Evolutionary conservation across 2,797 vertebrate genomes (phyloP), one percentile per base, ranked within the genome.

Genomic region (Cirrhinus mrigala): DNA sequence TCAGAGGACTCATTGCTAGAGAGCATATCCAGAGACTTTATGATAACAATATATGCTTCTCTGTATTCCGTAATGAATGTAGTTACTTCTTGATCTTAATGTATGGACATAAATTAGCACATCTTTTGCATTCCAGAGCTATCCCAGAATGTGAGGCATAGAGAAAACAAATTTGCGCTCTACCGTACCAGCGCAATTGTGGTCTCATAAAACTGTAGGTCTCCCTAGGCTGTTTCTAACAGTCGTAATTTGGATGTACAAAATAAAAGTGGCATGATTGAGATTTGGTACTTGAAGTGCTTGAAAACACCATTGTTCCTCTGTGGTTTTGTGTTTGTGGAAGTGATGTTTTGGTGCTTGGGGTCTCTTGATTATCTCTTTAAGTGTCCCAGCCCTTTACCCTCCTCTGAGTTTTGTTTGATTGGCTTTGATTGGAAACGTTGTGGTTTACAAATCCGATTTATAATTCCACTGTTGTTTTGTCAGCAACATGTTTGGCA

Each of bases 1-100:
- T 86, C 86, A 82, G 50, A 56, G 79, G 81, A 87, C 76, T 89
- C 50, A 89, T 82, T 87, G 74, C 56, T 33, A 69, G 60, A 16
- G 27, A 86, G 56, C 60, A 74, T 76, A 76, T 33, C 48, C 71
- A 69, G 40, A 18, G 40, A 20, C 20, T 69, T 79, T 85, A 27
- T 54, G 78, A 80, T 64, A 52, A 27, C 44, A 24, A 50, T 73
- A 85, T 74, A 71, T n/a, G 77, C 54, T 85, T 27, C 27, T 60
- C 52, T 79, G 46, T 75, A 40, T 66, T 80, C 29, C 44, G 4
- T 16, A 80, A 74, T 80, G n/a, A 74, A 29, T n/a, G 56, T 64
- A 29, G n/a, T 64, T 82, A 50, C 33, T 52, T 77, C 50, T 82
- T 78, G 70, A 66, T 78, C 68, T 64, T 85, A 85, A 87, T 87